These are phyloP conservation scores for Lycia hirtaria DNA, from an alignment of 2,888 invertebrate genomes.

Conservation along the genomic window DNA sequence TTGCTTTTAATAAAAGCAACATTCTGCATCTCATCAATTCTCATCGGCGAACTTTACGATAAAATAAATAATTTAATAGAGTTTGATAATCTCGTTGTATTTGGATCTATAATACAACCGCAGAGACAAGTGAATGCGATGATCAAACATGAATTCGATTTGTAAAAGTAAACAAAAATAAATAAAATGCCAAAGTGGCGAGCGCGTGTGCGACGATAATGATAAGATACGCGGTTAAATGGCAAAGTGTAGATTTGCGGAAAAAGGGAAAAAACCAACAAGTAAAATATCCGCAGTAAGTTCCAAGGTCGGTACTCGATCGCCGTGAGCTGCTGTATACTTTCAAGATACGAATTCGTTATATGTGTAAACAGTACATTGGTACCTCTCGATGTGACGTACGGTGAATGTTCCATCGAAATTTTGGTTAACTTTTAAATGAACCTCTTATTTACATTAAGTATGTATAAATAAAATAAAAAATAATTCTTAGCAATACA, in stretches of 20 bases:
- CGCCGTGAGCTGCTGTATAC: slow-evolving; percentile 73
- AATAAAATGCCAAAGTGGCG: slow-evolving; percentile 51
- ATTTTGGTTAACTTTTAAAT: background rate
- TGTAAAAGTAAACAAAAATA: slow-evolving; percentile 21
- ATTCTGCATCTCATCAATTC: slow-evolving; percentile 22
- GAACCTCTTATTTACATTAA: background rate
- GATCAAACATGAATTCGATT: slow-evolving; percentile 6
- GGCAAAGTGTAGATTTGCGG: slow-evolving; percentile 66
- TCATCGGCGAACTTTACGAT: slow-evolving; percentile 15
- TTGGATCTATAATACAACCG: background rate
- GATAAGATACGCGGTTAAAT: slow-evolving; percentile 49
- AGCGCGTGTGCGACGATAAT: slow-evolving; percentile 39
- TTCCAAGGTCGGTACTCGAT: slow-evolving; percentile 77
- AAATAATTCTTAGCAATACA: too few species aligned
- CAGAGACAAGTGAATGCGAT: background rate
- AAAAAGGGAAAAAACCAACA: slow-evolving; percentile 72
- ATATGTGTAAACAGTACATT: slow-evolving; percentile 53
- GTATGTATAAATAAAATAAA: background rate
- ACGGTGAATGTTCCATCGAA: slow-evolving; percentile 16
- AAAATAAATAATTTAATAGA: slow-evolving; percentile 1
- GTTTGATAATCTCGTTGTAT: slow-evolving; percentile 2
- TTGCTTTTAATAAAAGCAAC: slow-evolving; percentile 11
- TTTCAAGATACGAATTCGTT: slow-evolving; percentile 67
- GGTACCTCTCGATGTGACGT: slow-evolving; percentile 48
- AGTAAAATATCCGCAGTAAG: slow-evolving; percentile 74